phyloP scores from a whole-genome alignment of 30 jellyfish, hydroid and myxozoan genomes.

The Nemopilema nomurai region DNA sequence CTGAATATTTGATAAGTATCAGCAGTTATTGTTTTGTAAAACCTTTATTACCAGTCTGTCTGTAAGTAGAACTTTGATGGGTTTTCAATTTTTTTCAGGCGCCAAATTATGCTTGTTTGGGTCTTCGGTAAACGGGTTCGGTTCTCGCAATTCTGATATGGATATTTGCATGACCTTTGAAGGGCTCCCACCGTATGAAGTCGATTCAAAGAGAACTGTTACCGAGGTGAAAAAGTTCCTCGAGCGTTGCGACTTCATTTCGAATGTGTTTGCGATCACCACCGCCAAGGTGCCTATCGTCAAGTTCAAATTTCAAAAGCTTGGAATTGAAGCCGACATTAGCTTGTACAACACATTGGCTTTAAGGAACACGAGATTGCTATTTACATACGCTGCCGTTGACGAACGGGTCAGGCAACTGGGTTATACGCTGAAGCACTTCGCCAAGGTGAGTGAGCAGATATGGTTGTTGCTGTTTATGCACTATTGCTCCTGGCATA shows the following conservation, averaged over 20 bases:
- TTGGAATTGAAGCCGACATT: conserved; percentile 75
- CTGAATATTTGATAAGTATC: no score
- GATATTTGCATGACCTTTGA: conserved; percentile 71
- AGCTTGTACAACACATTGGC: conserved; percentile 84
- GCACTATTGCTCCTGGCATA: no score
- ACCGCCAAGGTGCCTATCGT: conserved; percentile 91
- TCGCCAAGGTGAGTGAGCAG: conserved; percentile 85
- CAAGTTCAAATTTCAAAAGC: conserved; percentile 33
- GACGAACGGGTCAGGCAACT: conserved; percentile 70
- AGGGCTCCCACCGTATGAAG: conserved; percentile 1
- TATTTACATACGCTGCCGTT: conserved; percentile 47
- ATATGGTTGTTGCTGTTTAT: no score
- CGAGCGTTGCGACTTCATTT: conserved; percentile 3
- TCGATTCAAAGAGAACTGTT: conserved; percentile 30
- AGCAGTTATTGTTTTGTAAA: no score
- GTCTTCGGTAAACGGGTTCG: conserved; percentile 88
- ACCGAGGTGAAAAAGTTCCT: conserved; percentile 38
- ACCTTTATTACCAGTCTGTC: no score
- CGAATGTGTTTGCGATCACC: conserved; percentile 43
- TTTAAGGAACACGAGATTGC: conserved; percentile 60
- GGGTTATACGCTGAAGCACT: conserved; percentile 77
- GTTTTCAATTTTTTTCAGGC: conserved; percentile 47
- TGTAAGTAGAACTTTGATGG: no score
- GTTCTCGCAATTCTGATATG: conserved; percentile 79
- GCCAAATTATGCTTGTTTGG: conserved; percentile 73